Base-by-base conservation (phyloP, 1,140 invertebrate species). In the Meloidogyne hapla region DNA sequence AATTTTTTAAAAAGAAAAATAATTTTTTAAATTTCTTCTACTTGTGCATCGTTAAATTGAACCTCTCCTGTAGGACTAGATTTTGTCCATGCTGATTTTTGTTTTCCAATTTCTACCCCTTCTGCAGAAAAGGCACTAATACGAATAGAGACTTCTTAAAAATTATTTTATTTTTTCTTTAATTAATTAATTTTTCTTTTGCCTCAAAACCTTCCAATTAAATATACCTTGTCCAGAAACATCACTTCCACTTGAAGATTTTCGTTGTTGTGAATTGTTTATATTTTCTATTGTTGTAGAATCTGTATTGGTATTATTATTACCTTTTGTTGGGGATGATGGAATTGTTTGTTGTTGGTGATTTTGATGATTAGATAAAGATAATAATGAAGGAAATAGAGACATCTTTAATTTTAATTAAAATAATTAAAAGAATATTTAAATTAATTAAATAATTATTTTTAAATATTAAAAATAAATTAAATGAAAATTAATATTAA, bases 361-460 rank as follows among this genome's bases (percentile, higher is more conserved):
- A 66, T 40, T 66, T 63, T 66, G 18, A n/a, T 67, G n/a, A 42
- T 67, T 33, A 6, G 28, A 42, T n/a, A 67, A 21, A n/a, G 69
- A 70, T 21, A 70, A 56, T 38, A 70, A 48, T 67, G 69, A 56
- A 26, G 69, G 69, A 63, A 70, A 70, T 56, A 70, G 10, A 6
- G 69, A 70, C 69, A 70, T 70, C 69, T 70, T n/a, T 8, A 61
- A 6, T 21, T 23, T n/a, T n/a, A 8, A 6, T 63, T 6, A n/a
- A 23, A 23, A 67, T 15, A 21, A 15, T 21, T 65, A 4, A 65
- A 65, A 21, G 13, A 5, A 18, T 66, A 8, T 26, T 33, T 66
- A 8, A 33, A 33, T 6, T 33, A 33, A 33, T 66, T 33, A 66
- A 65, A 4, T 40, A 21, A 21, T 21, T 1, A 8, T 13, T 66